Evolutionary conservation across 2,113 vertebrate species (phyloP).

Genomic region (Muntiacus reevesi): DNA sequence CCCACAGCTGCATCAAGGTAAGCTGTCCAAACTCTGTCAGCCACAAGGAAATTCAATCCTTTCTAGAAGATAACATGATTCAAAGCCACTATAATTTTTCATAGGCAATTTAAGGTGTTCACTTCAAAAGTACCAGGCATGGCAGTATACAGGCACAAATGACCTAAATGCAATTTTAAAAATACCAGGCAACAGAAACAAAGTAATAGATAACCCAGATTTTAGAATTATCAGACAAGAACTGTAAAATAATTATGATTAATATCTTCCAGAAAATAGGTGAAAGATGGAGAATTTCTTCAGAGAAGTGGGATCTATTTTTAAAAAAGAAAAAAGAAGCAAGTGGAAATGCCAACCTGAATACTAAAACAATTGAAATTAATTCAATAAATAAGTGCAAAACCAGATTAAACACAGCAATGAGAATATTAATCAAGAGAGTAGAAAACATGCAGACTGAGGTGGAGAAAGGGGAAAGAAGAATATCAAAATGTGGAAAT

Average conservation of each 20-base stretch:
- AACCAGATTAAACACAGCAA: not conserved
- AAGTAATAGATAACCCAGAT: not conserved
- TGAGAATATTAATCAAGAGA: not conserved
- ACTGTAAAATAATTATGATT: not conserved
- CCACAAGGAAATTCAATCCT: not conserved
- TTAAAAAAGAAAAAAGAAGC: not conserved
- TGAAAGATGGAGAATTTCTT: not conserved
- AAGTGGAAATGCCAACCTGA: not conserved
- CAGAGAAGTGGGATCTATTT: not conserved
- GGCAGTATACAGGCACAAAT: not conserved
- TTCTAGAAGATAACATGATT: not conserved
- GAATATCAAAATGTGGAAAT: not conserved
- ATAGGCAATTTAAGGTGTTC: not conserved
- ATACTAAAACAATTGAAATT: constrained; percentile 31
- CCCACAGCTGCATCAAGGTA: not conserved
- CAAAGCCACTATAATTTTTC: not conserved
- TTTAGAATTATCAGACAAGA: not conserved
- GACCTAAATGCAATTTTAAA: not conserved
- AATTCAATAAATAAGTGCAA: not conserved
- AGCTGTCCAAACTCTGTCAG: not conserved
- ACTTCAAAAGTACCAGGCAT: not conserved
- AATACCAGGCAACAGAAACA: not conserved
- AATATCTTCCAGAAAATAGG: constrained; percentile 7
- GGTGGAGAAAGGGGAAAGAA: not conserved
- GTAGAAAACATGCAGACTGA: not conserved